Evolutionary conservation across 1,140 invertebrate species (phyloP), one percentile per base, ranked within the genome.

Genomic region (Mamestra configurata): DNA sequence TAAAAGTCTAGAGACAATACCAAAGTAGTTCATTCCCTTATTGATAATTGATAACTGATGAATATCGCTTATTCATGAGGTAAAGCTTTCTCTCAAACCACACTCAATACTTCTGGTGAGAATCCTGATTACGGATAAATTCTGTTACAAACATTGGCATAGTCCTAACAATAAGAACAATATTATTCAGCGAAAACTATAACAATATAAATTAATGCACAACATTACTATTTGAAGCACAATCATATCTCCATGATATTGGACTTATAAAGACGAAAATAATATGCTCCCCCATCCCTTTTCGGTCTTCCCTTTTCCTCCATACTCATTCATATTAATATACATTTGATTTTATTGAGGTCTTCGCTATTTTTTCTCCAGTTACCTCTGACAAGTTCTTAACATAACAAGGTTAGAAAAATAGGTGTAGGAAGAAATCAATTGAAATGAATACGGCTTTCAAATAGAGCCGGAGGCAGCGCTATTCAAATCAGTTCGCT

Each of bases 391-490:
- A 15, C 3, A 5, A 8, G 11, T 49, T 27, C 40, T n/a, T 68
- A 20, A 10, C 6, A 22, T 22, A 27, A 24, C 40, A 70, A 11
- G 1, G 7, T 15, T 22, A 7, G n/a, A 49, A 46, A 70, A 70
- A 11, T 40, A 22, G 11, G 10, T 4, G 2, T 24, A 20, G 15
- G 31, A 40, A 49, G 13, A 15, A 73, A 37, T 35, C 35, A 55
- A 57, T 73, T 73, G n/a, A 73, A 73, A 73, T 57, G 37, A 73
- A 73, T 73, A 55, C 35, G 51, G n/a, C 13, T 71, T 31, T 73
- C 27, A 53, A 73, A 43, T 53, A 15, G 15, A 35, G 18, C 0
- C 15, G 5, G 15, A n/a, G 18, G 46, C 4, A 15, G 11, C 68
- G 27, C 22, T 51, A 53, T 71, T 53, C 68, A 71, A 53, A 53